Base-by-base conservation (phyloP, 2,888 invertebrate genomes). In the Tridacna crocea region DNA sequence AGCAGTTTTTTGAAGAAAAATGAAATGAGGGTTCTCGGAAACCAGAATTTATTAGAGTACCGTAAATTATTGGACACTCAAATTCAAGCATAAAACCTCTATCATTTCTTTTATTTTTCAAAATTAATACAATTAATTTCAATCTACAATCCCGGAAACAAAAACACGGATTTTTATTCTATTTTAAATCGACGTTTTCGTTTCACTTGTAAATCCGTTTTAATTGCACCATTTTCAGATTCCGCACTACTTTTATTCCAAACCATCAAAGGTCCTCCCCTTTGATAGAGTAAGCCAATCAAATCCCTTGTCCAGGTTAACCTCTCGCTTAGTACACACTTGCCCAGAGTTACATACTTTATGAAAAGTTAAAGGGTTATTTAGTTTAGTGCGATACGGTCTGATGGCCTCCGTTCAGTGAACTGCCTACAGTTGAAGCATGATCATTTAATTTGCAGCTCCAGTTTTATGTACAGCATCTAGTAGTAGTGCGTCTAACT, bases 171-270 rank as follows among this genome's bases (percentile, higher is more conserved):
- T 36, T 36, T 36, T 4, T 36, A 4, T 36, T 36, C 36, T 36
- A n/a, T 36, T 36, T 36, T 2, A 36, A 8, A 36, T 36, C 36
- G 36, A 36, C 36, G 36, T 36, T 36, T 36, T 68, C 4, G 13
- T 48, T 70, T 51, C 70, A 70, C 51, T 51, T 13, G 17, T 4
- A 61, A 61, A 61, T 61, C 61, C 61, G 13, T 22, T 61, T 55
- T 6, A 55, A 55, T 55, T 55, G 11, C 15, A 55, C 15, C 19
- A 55, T 15, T 55, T 70, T 47, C 70, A 26, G 51, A 70, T 51
- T 70, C 70, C 24, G 70, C 70, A 70, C 24, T 51, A 70, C 70
- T 70, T 70, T 70, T 70, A 70, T 70, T 70, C 70, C 51, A 51
- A n/a, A 13, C 51, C 51, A 47, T 19, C 1, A 10, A 51, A 48